Conservation (phyloP, 2,888 invertebrate species). For the Masnerella sp. region DNA sequence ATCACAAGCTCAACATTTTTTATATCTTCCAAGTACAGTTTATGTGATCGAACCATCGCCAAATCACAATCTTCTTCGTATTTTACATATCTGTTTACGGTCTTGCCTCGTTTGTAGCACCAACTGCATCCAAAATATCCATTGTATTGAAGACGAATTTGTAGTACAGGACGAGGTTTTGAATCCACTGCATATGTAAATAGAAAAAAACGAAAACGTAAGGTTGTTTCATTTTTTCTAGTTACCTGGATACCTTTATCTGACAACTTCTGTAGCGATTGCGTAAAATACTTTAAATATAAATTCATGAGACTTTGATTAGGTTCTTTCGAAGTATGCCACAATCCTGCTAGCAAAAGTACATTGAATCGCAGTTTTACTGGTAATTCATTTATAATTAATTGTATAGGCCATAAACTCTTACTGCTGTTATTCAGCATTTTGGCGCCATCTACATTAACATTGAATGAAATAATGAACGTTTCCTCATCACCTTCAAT, state of each 20-base stretch:
- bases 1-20: neutral
- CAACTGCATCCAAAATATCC: constrained; percentile 6
- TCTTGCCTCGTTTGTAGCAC: constrained; percentile 6
- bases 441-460: constrained; percentile 11
- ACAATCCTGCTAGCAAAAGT: constrained; percentile 14
- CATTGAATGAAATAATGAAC: neutral
- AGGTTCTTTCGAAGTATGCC: constrained; percentile 14
- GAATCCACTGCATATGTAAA: constrained; percentile 20
- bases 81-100: neutral
- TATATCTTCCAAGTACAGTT: constrained; percentile 10
- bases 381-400: constrained; percentile 27
- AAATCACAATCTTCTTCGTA: neutral
- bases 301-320: constrained; percentile 19
- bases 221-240: neutral
- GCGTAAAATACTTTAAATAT: constrained; percentile 12
- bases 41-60: neutral
- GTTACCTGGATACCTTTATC: constrained; percentile 6
- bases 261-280: neutral
- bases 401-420: constrained; percentile 13
- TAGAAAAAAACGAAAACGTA: constrained; percentile 18
- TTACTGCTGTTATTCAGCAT: neutral
- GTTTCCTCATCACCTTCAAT: neutral
- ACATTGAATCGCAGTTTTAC: neutral
- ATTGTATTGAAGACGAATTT: constrained; percentile 18
- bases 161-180: constrained; percentile 9